phyloP scores from a whole-genome alignment of 2,888 invertebrate genomes.

The Habrosyne pyritoides region DNA sequence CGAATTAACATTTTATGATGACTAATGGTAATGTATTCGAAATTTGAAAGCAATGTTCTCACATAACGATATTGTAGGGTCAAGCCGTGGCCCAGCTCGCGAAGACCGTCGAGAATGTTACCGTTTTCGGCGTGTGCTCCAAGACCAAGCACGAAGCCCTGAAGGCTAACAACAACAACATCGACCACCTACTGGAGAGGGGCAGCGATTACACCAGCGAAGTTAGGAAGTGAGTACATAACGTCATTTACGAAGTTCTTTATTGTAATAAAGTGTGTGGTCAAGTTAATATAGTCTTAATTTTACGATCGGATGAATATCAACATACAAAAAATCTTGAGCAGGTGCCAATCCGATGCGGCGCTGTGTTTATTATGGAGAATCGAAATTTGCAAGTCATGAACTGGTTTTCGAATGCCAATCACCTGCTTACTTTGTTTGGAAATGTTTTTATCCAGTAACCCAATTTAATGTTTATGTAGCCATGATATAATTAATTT shows the following conservation, averaged over 20 bases:
- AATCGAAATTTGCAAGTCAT: conserved; percentile 23
- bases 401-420: conserved; percentile 26
- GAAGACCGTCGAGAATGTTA: conserved; percentile 91
- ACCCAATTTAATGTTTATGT: not conserved
- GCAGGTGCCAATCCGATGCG: conserved; percentile 38
- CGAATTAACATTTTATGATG: not conserved
- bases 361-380: conserved; percentile 22
- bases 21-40: not conserved
- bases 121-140: conserved; percentile 93
- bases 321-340: conserved; percentile 37
- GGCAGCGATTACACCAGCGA: conserved; percentile 92
- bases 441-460: conserved; percentile 1
- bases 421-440: conserved; percentile 21
- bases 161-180: conserved; percentile 86
- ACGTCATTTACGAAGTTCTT: not conserved
- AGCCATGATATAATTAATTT: not conserved
- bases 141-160: conserved; percentile 93
- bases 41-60: not conserved
- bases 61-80: conserved; percentile 80
- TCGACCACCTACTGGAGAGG: conserved; percentile 91
- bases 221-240: conserved; percentile 89
- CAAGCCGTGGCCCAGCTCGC: conserved; percentile 93
- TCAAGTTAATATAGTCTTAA: conserved; percentile 15
- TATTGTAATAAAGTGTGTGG: not conserved
- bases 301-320: conserved; percentile 18